These are phyloP conservation scores for Arothron firmamentum DNA, from an alignment of 2,113 vertebrate species.

Conservation along the genomic window DNA sequence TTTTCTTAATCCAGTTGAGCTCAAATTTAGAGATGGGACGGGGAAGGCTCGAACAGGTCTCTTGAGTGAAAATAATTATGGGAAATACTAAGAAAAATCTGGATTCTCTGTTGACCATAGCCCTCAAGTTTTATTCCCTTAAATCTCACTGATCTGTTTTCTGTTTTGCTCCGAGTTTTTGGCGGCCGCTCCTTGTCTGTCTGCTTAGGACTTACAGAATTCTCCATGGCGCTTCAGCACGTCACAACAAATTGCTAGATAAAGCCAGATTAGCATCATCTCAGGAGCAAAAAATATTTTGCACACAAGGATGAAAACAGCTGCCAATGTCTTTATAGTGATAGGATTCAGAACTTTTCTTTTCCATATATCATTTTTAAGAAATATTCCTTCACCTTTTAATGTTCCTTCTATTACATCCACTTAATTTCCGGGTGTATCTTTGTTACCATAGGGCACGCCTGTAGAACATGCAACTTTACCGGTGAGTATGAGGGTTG, in stretches of 20 bases:
- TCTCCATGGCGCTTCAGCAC: slow-evolving; percentile 8
- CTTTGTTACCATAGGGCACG: slow-evolving; percentile 66
- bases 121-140: slow-evolving; percentile 10
- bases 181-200: not conserved
- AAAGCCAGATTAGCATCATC: slow-evolving; percentile 26
- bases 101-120: not conserved
- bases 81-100: slow-evolving; percentile 16
- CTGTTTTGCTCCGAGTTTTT: not conserved
- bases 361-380: slow-evolving; percentile 6
- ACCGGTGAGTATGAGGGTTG: slow-evolving; percentile 71
- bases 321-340: slow-evolving; percentile 10
- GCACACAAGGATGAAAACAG: slow-evolving; percentile 2
- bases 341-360: slow-evolving; percentile 14
- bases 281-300: slow-evolving; percentile 12
- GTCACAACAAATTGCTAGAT: slow-evolving; percentile 12
- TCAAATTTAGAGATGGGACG: slow-evolving; percentile 32
- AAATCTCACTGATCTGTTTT: slow-evolving; percentile 25
- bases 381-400: slow-evolving; percentile 1
- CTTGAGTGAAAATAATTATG: slow-evolving; percentile 33
- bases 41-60: slow-evolving; percentile 7
- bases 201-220: slow-evolving; percentile 1
- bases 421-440: slow-evolving; percentile 42
- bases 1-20: slow-evolving; percentile 31
- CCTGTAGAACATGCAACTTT: slow-evolving; percentile 71
- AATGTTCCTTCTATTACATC: not conserved